Evolutionary conservation across 1,140 invertebrate species (phyloP).

Genomic region (Brachionus sp.): DNA sequence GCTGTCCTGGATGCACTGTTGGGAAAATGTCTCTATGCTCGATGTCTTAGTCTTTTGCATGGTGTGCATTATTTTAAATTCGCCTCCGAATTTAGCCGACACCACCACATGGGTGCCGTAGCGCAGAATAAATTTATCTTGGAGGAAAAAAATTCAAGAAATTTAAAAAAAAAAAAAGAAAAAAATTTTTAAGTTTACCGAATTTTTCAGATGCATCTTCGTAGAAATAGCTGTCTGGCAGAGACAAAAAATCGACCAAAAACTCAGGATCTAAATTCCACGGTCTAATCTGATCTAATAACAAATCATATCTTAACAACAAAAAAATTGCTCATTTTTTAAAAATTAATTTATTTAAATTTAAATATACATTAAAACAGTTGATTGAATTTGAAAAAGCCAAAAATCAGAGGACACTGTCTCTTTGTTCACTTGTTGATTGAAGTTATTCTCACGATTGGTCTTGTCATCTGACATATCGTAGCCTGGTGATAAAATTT

Average conservation of each 20-base stretch:
- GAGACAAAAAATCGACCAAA: constrained; percentile 31
- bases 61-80: constrained; percentile 45
- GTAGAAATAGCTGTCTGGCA: constrained; percentile 41
- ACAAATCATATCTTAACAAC: constrained; percentile 23
- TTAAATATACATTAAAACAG: constrained; percentile 6
- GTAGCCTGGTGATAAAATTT: background rate
- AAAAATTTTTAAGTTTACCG: no score
- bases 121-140: constrained; percentile 23
- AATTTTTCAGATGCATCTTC: constrained; percentile 26
- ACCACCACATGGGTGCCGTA: constrained; percentile 43
- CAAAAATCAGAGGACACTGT: background rate
- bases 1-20: constrained; percentile 38
- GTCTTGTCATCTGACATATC: background rate
- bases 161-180: no score
- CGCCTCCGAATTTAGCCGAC: constrained; percentile 42
- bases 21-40: constrained; percentile 15
- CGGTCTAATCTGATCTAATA: constrained; percentile 33
- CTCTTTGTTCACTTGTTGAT: constrained; percentile 15
- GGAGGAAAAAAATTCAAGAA: no score
- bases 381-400: constrained; percentile 42
- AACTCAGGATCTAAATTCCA: constrained; percentile 40
- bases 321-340: background rate
- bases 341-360: background rate
- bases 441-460: background rate
- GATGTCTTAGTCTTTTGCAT: constrained; percentile 36